Conservation (phyloP, 1,140 invertebrate genomes). For the Bactericera cockerelli region DNA sequence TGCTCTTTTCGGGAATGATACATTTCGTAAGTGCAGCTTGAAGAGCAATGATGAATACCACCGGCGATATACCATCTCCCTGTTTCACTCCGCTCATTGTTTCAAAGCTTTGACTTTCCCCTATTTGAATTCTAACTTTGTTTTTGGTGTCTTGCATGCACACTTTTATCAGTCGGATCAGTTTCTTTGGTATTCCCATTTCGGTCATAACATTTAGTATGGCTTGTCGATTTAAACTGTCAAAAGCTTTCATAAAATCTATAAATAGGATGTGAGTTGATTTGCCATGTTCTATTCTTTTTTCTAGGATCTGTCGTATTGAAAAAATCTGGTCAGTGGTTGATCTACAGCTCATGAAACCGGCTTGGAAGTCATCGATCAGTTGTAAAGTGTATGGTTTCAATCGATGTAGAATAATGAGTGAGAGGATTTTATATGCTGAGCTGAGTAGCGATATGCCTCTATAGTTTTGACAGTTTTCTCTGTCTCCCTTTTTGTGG, state of each 20-base stretch:
- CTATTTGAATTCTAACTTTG: neutral
- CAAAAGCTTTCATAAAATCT: conserved; percentile 13
- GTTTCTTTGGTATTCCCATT: conserved; percentile 9
- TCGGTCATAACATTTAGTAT: neutral
- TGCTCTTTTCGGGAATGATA: neutral
- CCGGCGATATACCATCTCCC: neutral
- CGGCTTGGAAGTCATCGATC: conserved; percentile 9
- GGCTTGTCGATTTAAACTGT: conserved; percentile 30
- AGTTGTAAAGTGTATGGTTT: too few relatives aligned
- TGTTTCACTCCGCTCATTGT: neutral
- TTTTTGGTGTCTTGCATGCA: neutral
- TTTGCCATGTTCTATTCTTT: conserved; percentile 7
- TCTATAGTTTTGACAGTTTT: too few relatives aligned
- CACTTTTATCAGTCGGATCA: neutral
- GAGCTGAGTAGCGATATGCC: too few relatives aligned
- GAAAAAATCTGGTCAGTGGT: conserved; percentile 12
- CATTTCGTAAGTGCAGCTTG: neutral
- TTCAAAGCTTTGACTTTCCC: neutral
- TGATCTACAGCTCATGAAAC: conserved; percentile 7
- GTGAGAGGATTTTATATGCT: too few relatives aligned
- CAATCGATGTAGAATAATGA: too few relatives aligned
- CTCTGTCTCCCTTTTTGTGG: too few relatives aligned
- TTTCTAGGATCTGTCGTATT: conserved; percentile 13
- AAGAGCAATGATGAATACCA: neutral
- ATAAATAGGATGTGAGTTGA: conserved; percentile 11